Evolutionary conservation across 35 echinoderm and acorn worm species (phyloP).

Genomic region (Ophioderma brevispina): DNA sequence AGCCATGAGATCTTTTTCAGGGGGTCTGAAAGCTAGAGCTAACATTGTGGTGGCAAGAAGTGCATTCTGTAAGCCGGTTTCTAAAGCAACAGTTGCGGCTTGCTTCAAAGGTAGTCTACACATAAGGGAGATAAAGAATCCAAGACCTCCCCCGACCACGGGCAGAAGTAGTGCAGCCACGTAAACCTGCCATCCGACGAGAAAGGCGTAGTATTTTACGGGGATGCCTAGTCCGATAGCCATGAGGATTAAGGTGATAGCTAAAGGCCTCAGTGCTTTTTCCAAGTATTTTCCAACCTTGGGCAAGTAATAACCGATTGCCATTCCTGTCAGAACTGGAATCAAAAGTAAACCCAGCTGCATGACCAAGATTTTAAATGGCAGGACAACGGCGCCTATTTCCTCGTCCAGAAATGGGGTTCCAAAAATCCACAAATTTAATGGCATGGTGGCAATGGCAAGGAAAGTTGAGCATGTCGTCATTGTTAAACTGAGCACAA

Average conservation of each 20-base stretch:
- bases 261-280: neutral
- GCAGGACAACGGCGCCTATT: neutral
- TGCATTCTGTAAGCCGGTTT: conserved; percentile 27
- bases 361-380: neutral
- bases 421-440: conserved; percentile 29
- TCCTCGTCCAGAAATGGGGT: neutral
- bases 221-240: neutral
- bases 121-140: neutral
- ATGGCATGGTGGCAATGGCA: conserved; percentile 41
- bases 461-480: conserved; percentile 19
- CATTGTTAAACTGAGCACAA: conserved; percentile 36
- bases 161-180: neutral
- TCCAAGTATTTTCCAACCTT: neutral
- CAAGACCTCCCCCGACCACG: neutral
- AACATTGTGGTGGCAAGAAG: conserved; percentile 21
- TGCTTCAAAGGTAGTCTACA: neutral
- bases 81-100: conserved; percentile 9
- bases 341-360: conserved; percentile 23
- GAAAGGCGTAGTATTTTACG: neutral
- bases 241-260: neutral
- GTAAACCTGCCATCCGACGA: neutral
- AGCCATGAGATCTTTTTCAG: conserved; percentile 21
- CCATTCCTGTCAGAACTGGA: conserved; percentile 21
- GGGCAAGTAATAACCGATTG: conserved; percentile 5
- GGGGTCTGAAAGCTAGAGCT: conserved; percentile 10